Conservation (phyloP, 2,888 invertebrate genomes). For the Drosophila multiciliata region DNA sequence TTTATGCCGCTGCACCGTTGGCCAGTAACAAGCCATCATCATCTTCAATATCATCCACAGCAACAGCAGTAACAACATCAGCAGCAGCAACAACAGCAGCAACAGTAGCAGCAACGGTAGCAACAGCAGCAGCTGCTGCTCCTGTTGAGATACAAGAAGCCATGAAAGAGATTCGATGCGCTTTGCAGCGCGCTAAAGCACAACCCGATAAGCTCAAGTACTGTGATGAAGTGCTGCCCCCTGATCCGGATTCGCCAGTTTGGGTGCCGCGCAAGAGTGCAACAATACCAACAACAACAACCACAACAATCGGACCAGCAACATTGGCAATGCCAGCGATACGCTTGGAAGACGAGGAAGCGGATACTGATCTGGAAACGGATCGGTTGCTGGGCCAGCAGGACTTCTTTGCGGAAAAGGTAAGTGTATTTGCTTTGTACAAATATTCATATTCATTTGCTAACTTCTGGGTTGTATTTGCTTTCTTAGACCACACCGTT, state of each 20-base stretch:
- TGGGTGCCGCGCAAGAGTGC: conserved; percentile 83
- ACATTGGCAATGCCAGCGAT: conserved; percentile 13
- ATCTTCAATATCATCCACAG: neutral
- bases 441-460: neutral
- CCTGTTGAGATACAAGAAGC: conserved; percentile 87
- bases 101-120: conserved; percentile 86
- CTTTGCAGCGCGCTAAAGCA: conserved; percentile 87
- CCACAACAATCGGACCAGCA: neutral
- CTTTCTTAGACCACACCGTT: conserved; percentile 58
- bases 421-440: conserved; percentile 26
- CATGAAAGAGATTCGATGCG: conserved; percentile 93
- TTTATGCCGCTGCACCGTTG: conserved; percentile 70
- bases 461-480: neutral
- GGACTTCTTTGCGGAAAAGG: conserved; percentile 92
- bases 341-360: conserved; percentile 89
- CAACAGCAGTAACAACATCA: conserved; percentile 6
- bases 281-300: conserved; percentile 6
- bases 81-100: neutral
- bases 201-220: conserved; percentile 84
- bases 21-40: conserved; percentile 11
- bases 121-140: conserved; percentile 86
- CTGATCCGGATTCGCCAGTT: conserved; percentile 83
- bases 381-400: conserved; percentile 97
- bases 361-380: conserved; percentile 99
- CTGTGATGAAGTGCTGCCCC: conserved; percentile 83